Evolutionary conservation across 2,113 vertebrate genomes (phyloP).

Genomic region (Cyphomyrus plagiostoma): DNA sequence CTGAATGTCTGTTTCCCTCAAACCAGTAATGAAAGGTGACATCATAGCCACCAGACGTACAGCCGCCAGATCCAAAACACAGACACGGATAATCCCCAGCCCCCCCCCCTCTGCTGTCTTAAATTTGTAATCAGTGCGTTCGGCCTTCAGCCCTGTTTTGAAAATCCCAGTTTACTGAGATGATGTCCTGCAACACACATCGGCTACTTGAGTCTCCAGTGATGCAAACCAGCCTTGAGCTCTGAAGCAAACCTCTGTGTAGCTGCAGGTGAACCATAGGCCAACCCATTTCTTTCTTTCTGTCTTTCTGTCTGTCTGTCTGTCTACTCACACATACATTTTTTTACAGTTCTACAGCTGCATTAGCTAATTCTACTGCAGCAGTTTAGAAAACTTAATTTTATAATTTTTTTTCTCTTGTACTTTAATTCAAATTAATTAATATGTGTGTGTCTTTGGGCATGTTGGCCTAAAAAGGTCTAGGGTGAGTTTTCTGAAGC

Average conservation of each 20-base stretch:
- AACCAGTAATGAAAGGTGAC: constrained; percentile 5
- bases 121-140: not conserved
- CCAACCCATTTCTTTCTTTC: not conserved
- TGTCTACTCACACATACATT: not conserved
- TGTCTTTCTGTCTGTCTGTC: not conserved
- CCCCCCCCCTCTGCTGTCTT: not conserved
- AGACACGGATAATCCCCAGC: not conserved
- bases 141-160: not conserved
- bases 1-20: not conserved
- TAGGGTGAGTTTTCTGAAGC: no score
- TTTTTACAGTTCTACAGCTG: not conserved
- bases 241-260: not conserved
- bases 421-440: not conserved
- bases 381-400: not conserved
- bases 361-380: not conserved
- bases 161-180: not conserved
- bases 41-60: not conserved
- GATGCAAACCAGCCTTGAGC: not conserved
- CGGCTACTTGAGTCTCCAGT: not conserved
- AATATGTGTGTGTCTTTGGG: not conserved
- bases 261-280: not conserved
- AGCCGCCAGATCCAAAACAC: not conserved
- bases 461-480: not conserved
- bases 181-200: not conserved
- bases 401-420: not conserved